These are phyloP conservation scores for Edolisoma coerulescens DNA, from an alignment of 2,113 vertebrate species.

Conservation along the genomic window DNA sequence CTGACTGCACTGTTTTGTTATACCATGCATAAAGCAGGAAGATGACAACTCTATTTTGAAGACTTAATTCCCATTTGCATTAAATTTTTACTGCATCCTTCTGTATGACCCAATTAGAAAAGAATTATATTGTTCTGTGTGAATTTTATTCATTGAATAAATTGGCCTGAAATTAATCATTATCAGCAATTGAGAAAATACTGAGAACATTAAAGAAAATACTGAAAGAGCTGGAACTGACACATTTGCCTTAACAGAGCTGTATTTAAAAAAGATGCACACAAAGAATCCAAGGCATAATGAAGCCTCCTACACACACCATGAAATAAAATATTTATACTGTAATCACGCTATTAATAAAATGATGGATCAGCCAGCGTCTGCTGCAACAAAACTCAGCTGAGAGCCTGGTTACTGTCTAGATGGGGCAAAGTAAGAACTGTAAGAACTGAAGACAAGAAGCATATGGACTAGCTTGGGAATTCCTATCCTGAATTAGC, in stretches of 20 bases:
- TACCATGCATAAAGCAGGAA: neutral
- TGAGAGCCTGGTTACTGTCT: neutral
- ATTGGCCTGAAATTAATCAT: slow-evolving; percentile 24
- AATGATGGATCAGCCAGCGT: neutral
- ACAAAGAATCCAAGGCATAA: neutral
- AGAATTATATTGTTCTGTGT: neutral
- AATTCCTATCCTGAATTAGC: neutral
- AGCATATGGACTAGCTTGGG: neutral
- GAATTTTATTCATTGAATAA: slow-evolving; percentile 23
- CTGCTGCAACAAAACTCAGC: neutral
- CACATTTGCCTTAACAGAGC: slow-evolving; percentile 12
- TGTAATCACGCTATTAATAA: slow-evolving; percentile 53
- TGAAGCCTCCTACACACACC: slow-evolving; percentile 8
- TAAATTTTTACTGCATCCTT: neutral
- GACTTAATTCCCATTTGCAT: neutral
- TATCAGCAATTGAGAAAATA: slow-evolving; percentile 37
- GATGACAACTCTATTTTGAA: neutral
- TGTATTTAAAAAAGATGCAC: neutral
- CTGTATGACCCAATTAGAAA: neutral
- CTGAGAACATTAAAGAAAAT: slow-evolving; percentile 15
- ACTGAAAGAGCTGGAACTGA: slow-evolving; percentile 10
- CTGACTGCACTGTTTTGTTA: neutral
- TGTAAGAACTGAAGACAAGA: neutral
- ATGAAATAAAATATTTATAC: slow-evolving; percentile 51
- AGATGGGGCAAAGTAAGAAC: neutral